These are phyloP conservation scores for Aplidium turbinatum DNA, from an alignment of 23 tunicate genomes.

Conservation along the genomic window DNA sequence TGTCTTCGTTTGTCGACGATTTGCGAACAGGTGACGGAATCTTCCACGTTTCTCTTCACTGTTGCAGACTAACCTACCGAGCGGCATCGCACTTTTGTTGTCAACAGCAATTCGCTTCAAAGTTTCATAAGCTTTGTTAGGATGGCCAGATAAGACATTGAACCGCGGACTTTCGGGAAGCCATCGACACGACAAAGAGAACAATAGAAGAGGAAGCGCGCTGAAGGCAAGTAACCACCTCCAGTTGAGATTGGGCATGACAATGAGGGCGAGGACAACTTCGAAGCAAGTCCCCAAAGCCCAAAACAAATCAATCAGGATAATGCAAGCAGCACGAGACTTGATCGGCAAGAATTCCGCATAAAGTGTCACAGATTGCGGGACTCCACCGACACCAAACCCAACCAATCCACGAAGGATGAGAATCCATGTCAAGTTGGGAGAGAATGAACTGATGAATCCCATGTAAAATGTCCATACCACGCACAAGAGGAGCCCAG, in stretches of 20 bases:
- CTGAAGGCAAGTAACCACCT: constrained; percentile 86
- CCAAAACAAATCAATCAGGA: constrained; percentile 96
- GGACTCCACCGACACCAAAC: constrained; percentile 98
- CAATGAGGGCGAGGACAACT: constrained; percentile 70
- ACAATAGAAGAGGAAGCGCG: constrained; percentile 79
- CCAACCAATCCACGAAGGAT: constrained; percentile 91
- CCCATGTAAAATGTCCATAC: constrained; percentile 91
- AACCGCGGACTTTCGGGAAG: constrained; percentile 96
- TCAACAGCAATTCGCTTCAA: constrained; percentile 73
- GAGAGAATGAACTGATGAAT: constrained; percentile 82
- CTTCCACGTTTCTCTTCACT: constrained; percentile 76
- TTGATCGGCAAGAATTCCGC: constrained; percentile 93
- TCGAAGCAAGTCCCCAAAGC: constrained; percentile 96
- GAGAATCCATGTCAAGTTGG: constrained; percentile 88
- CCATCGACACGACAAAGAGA: constrained; percentile 93
- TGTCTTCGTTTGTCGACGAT: constrained; percentile 60
- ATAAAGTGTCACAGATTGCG: constrained; percentile 97
- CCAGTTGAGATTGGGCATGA: constrained; percentile 94
- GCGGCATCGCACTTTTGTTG: constrained; percentile 73
- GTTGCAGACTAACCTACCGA: constrained; percentile 62
- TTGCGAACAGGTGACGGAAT: constrained; percentile 69
- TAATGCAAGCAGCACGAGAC: constrained; percentile 86
- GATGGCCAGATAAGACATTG: constrained; percentile 89
- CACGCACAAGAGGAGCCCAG: constrained; percentile 88
- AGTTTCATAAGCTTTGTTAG: constrained; percentile 79